A percentile compares a stretch with the other conserved stretches of the same genome.
phyloP scores from a whole-genome alignment of 2,797 vertebrate species.

The Clarias pachynema region DNA sequence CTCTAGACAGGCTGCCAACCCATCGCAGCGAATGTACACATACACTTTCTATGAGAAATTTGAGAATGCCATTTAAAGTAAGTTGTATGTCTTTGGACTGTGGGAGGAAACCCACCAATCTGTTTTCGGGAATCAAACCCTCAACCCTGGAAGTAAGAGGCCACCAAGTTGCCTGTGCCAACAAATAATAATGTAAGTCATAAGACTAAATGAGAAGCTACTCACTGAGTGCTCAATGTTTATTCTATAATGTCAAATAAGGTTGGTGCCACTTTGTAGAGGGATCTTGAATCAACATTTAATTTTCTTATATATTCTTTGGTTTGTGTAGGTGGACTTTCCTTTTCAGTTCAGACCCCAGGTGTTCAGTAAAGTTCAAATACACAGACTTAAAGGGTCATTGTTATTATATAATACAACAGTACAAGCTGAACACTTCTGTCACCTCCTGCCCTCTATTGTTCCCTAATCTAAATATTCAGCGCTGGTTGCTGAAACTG shows the following conservation, averaged over 20 bases:
- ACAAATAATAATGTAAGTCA: background rate
- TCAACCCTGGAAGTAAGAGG: no score
- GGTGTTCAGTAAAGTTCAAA: background rate
- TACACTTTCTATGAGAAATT: no score
- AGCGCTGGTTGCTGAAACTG: constrained; percentile 7
- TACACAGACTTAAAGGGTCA: background rate
- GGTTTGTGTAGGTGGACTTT: background rate
- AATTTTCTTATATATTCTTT: background rate
- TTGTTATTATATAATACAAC: background rate
- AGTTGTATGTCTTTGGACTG: no score
- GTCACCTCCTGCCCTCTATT: background rate
- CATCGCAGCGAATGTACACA: no score
- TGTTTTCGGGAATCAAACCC: no score
- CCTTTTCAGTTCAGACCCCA: background rate
- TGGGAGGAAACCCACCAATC: no score
- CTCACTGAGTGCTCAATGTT: background rate
- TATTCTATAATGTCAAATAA: background rate
- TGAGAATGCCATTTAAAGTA: no score
- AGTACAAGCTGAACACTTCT: background rate
- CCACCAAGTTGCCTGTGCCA: background rate
- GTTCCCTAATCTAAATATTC: constrained; percentile 9
- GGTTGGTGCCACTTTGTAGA: background rate
- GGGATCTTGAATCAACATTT: background rate
- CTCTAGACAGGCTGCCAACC: no score
- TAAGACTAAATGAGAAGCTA: background rate